These are phyloP conservation scores for Hassar affinis DNA, from an alignment of 2,113 vertebrate species.

Conservation along the genomic window DNA sequence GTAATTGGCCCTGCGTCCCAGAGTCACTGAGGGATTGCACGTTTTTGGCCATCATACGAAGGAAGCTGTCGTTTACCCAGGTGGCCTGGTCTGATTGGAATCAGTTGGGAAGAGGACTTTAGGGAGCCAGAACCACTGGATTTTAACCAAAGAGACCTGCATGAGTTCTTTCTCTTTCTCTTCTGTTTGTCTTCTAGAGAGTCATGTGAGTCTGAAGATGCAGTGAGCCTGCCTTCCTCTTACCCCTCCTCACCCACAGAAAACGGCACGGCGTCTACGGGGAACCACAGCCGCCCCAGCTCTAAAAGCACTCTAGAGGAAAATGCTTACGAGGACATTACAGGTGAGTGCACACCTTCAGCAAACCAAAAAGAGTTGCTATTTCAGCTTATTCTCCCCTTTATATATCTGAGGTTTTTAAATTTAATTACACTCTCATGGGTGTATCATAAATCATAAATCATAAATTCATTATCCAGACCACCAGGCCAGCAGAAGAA, in stretches of 20 bases:
- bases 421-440: not conserved
- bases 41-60: slow-evolving; percentile 29
- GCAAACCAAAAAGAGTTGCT: not conserved
- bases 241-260: slow-evolving; percentile 86
- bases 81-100: slow-evolving; percentile 50
- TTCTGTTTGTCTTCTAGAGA: slow-evolving; percentile 73
- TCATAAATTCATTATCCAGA: not conserved
- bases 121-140: slow-evolving; percentile 30
- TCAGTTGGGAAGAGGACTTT: slow-evolving; percentile 14
- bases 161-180: slow-evolving; percentile 30
- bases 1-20: slow-evolving; percentile 17
- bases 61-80: slow-evolving; percentile 52
- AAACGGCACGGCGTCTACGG: slow-evolving; percentile 81
- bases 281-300: slow-evolving; percentile 80
- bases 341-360: slow-evolving; percentile 81
- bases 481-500: not conserved
- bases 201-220: slow-evolving; percentile 92
- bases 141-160: slow-evolving; percentile 13
- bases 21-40: slow-evolving; percentile 12
- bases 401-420: not conserved
- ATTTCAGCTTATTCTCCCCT: not conserved
- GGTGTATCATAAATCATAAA: not conserved
- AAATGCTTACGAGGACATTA: slow-evolving; percentile 96
- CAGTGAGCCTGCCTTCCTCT: slow-evolving; percentile 82
- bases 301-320: slow-evolving; percentile 98